A percentile compares a stretch with the other conserved stretches of the same genome.
Evolutionary conservation across 2,113 vertebrate species (phyloP).

Genomic region (zebrafish (Danio rerio)): DNA sequence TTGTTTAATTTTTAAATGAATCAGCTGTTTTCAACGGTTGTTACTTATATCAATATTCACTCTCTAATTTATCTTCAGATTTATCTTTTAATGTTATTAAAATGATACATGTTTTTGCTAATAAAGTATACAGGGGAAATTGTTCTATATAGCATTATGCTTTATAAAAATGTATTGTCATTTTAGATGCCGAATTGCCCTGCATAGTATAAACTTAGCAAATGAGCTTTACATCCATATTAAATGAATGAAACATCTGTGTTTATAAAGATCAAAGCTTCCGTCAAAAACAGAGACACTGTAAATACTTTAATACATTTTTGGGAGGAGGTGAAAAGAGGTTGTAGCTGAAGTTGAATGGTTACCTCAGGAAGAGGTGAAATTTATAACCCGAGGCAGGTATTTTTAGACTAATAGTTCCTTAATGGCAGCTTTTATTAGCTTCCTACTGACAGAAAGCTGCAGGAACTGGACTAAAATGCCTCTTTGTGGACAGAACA

Average conservation of each 20-base stretch:
- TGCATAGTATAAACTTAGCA: background rate
- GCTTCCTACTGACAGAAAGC: conserved; percentile 15
- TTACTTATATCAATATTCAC: too few species aligned
- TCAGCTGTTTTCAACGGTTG: too few species aligned
- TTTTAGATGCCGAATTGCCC: background rate
- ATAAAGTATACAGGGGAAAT: background rate
- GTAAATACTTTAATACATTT: background rate
- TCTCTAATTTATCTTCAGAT: too few species aligned
- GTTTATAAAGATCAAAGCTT: background rate
- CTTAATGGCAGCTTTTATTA: conserved; percentile 34
- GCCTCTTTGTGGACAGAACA: background rate
- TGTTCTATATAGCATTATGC: background rate
- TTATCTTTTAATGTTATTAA: background rate
- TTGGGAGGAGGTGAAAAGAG: background rate
- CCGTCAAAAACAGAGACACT: background rate
- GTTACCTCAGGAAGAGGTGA: background rate
- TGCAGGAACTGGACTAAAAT: conserved; percentile 2
- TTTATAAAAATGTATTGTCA: background rate
- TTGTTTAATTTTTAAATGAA: too few species aligned
- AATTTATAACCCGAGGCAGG: background rate
- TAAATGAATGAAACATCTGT: background rate
- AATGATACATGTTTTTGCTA: background rate
- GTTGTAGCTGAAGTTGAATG: background rate
- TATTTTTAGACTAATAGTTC: conserved; percentile 43
- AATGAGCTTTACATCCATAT: too few species aligned